Conservation (phyloP, 2,113 vertebrate species). For the Corvus moneduloides region DNA sequence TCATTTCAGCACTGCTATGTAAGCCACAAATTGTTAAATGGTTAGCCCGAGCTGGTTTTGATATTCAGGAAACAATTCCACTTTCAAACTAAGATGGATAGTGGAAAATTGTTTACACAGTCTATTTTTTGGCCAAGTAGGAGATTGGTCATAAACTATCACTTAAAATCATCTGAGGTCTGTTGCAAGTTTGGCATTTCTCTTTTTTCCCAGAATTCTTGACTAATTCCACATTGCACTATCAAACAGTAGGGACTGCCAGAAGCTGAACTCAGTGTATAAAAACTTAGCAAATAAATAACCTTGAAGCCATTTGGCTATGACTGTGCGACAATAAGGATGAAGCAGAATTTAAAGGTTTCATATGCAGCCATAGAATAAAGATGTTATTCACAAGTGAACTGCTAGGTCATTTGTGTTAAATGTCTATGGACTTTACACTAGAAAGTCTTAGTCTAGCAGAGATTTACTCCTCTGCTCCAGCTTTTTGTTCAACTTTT, state of each 20-base stretch:
- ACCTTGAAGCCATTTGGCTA: not conserved
- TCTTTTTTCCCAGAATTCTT: not conserved
- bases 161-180: not conserved
- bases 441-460: accelerated
- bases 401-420: not conserved
- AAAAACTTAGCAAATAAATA: not conserved
- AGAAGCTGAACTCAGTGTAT: not conserved
- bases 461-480: not conserved
- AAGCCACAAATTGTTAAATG: not conserved
- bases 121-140: not conserved
- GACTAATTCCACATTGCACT: not conserved
- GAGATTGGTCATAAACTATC: not conserved
- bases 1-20: not conserved
- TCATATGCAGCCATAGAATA: not conserved
- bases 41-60: not conserved
- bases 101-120: not conserved
- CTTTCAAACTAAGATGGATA: not conserved
- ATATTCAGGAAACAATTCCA: not conserved
- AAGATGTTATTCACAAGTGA: not conserved
- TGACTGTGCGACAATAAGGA: not conserved
- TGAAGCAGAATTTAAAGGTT: not conserved
- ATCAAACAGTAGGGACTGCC: not conserved
- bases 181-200: not conserved
- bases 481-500: not conserved
- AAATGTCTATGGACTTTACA: not conserved